phyloP scores from a whole-genome alignment of 1,140 invertebrate genomes.

The Drosophila lini region DNA sequence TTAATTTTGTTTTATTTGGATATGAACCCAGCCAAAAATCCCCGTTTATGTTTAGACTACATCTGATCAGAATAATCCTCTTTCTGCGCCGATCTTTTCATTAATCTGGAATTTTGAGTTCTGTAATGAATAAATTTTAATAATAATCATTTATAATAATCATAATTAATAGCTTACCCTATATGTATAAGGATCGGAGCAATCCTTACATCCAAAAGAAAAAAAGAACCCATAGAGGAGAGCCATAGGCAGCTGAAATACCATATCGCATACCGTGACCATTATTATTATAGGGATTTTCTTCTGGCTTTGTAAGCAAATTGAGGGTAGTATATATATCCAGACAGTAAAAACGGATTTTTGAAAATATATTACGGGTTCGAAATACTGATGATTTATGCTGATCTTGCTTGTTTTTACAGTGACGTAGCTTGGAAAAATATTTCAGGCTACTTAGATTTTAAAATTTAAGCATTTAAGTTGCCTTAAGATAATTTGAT shows the following conservation, averaged over 20 bases:
- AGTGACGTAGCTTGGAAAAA: neutral
- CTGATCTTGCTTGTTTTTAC: neutral
- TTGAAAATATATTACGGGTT: neutral
- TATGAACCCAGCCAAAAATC: neutral
- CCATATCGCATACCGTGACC: neutral
- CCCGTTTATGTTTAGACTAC: neutral
- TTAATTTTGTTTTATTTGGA: neutral
- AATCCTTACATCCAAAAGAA: slow-evolving; percentile 5
- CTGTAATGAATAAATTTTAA: neutral
- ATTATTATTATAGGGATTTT: neutral
- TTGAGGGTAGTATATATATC: too few species aligned
- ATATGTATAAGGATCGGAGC: neutral
- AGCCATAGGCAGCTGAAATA: neutral
- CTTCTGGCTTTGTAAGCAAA: neutral
- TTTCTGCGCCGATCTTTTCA: neutral
- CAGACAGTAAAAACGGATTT: neutral
- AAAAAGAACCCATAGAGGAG: slow-evolving; percentile 5
- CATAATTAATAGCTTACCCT: neutral
- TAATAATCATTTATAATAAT: too few species aligned
- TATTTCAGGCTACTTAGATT: neutral
- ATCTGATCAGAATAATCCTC: neutral
- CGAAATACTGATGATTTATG: neutral
- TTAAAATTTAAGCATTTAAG: neutral
- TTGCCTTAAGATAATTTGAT: neutral
- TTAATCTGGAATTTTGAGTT: neutral